These are phyloP conservation scores for Automeris io DNA, from an alignment of 2,888 invertebrate genomes.

Conservation along the genomic window DNA sequence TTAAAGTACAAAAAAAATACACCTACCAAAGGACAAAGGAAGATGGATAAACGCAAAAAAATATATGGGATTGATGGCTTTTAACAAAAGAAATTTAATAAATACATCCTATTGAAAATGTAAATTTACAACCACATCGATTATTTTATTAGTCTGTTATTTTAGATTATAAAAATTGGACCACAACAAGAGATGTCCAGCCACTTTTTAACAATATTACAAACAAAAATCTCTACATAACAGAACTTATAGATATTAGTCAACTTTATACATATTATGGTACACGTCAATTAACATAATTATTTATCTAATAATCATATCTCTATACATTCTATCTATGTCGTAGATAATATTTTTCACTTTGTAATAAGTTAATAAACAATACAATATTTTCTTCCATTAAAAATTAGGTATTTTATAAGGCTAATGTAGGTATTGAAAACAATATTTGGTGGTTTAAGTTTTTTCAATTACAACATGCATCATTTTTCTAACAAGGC, in stretches of 20 bases:
- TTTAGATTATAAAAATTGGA: conserved; percentile 77
- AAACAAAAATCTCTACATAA: conserved; percentile 77
- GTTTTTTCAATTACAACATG: conserved; percentile 54
- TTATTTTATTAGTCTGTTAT: conserved; percentile 77
- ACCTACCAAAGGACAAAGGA: conserved; percentile 1
- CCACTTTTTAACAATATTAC: conserved; percentile 75
- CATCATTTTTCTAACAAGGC: conserved; percentile 42
- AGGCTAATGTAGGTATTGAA: conserved; percentile 71
- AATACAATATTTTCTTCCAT: conserved; percentile 74
- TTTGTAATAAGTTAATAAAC: conserved; percentile 77
- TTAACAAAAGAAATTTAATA: conserved; percentile 71
- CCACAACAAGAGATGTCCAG: conserved; percentile 69
- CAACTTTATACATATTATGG: conserved; percentile 75
- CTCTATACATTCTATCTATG: conserved; percentile 76
- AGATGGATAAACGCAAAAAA: conserved; percentile 13
- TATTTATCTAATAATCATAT: conserved; percentile 62
- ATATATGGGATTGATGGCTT: conserved; percentile 48
- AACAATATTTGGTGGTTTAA: conserved; percentile 71
- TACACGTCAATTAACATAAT: conserved; percentile 74
- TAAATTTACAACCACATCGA: conserved; percentile 77
- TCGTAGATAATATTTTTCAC: conserved; percentile 69
- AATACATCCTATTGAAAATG: conserved; percentile 75
- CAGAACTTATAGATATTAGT: conserved; percentile 76
- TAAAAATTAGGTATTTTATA: conserved; percentile 72
- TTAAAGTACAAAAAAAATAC: too few species aligned